phyloP scores from a whole-genome alignment of 2,797 vertebrate genomes.

The Molothrus aeneus region DNA sequence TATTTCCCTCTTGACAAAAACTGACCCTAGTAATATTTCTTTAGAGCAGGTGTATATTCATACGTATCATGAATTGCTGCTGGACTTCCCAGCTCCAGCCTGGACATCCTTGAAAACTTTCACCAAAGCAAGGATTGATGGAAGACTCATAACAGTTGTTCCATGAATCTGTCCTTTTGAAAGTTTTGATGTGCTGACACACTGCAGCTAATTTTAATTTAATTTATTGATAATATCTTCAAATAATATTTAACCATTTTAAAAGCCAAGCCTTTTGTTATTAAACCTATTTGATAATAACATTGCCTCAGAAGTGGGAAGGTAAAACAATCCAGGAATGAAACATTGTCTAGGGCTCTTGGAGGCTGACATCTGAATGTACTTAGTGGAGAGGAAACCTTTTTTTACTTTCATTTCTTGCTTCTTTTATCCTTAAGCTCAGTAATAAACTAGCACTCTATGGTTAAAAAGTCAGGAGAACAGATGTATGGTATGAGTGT shows the following conservation, averaged over 20 bases:
- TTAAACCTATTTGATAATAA: constrained; percentile 48
- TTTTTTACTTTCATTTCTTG: constrained; percentile 78
- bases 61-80: not conserved
- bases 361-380: constrained; percentile 80
- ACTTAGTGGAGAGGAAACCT: constrained; percentile 72
- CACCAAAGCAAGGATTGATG: constrained; percentile 22
- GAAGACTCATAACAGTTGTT: not conserved
- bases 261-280: constrained; percentile 7
- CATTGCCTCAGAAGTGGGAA: constrained; percentile 41
- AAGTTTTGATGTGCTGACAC: not conserved
- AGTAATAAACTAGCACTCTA: constrained; percentile 84
- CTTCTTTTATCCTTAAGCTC: constrained; percentile 84
- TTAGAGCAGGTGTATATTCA: not conserved
- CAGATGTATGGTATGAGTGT: constrained; percentile 75
- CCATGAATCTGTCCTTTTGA: constrained; percentile 22
- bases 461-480: constrained; percentile 84
- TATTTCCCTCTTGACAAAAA: not conserved
- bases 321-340: constrained; percentile 57
- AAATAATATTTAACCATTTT: not conserved
- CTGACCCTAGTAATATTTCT: not conserved
- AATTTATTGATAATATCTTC: constrained; percentile 33
- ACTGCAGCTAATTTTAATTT: constrained; percentile 23
- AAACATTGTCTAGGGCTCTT: constrained; percentile 17
- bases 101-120: not conserved
- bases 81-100: not conserved